Conservation (phyloP, 2,888 invertebrate species). For the Cheilosia scutellata region DNA sequence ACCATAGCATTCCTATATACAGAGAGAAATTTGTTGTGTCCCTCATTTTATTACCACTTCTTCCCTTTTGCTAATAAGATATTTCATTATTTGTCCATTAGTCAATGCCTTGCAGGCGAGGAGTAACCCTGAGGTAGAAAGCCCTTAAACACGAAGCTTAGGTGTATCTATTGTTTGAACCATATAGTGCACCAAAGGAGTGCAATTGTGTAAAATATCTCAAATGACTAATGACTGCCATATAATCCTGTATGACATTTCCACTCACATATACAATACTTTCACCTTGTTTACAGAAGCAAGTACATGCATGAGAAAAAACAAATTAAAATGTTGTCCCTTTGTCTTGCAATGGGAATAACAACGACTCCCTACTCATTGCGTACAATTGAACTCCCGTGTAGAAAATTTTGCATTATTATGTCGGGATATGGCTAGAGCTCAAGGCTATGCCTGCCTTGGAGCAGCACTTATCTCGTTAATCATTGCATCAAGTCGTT, state of each 20-base stretch:
- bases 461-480: neutral
- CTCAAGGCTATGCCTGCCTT: neutral
- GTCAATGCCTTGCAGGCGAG: slow-evolving; percentile 38
- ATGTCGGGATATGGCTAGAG: neutral
- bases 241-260: slow-evolving; percentile 42
- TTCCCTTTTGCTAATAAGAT: slow-evolving; percentile 37
- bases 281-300: neutral
- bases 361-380: slow-evolving; percentile 5
- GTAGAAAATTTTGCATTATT: slow-evolving; percentile 1
- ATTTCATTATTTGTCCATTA: slow-evolving; percentile 57
- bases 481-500: slow-evolving; percentile 29
- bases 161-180: slow-evolving; percentile 11
- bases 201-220: slow-evolving; percentile 35
- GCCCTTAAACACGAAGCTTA: neutral
- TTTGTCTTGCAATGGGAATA: slow-evolving; percentile 3
- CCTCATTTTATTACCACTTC: slow-evolving; percentile 22
- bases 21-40: slow-evolving; percentile 3
- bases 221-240: slow-evolving; percentile 44
- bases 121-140: slow-evolving; percentile 13
- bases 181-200: neutral
- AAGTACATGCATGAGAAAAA: neutral
- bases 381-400: neutral
- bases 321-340: slow-evolving; percentile 46
- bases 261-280: neutral
- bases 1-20: neutral